Evolutionary conservation across 2,797 vertebrate species (phyloP).

Genomic region (Sebastes flavidus): DNA sequence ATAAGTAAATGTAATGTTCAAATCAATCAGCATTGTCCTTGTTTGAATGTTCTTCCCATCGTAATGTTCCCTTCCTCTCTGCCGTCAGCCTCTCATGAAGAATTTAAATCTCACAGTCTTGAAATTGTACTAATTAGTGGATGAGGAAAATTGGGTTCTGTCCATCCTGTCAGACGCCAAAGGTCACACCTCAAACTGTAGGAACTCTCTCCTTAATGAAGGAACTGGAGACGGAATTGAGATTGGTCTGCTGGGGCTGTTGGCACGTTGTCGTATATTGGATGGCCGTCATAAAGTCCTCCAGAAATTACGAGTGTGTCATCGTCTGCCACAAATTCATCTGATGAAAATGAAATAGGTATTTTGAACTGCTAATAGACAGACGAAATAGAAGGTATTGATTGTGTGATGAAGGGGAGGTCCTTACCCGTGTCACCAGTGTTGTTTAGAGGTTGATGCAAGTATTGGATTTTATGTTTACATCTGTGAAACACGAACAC

Average conservation of each 20-base stretch:
- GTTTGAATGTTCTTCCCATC: not conserved
- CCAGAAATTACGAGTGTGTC: constrained; percentile 84
- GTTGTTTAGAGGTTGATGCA: constrained; percentile 81
- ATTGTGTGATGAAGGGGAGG: not conserved
- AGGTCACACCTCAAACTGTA: constrained; percentile 7
- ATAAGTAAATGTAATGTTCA: constrained; percentile 33
- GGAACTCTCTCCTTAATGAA: constrained; percentile 57
- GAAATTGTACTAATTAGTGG: not conserved
- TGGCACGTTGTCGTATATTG: constrained; percentile 76
- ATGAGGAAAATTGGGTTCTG: not conserved
- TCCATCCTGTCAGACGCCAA: not conserved
- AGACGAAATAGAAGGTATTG: not conserved
- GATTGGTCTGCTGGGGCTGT: constrained; percentile 65
- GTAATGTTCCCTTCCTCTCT: not conserved
- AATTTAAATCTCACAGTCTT: not conserved
- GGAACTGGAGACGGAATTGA: constrained; percentile 78
- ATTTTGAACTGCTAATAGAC: not conserved
- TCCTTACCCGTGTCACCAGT: constrained; percentile 74
- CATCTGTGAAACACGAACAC: constrained; percentile 69
- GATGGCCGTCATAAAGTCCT: constrained; percentile 81
- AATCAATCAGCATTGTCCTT: not conserved
- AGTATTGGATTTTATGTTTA: constrained; percentile 78
- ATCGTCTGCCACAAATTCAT: constrained; percentile 66
- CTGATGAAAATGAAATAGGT: constrained; percentile 49
- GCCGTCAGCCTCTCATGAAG: not conserved